phyloP scores from a whole-genome alignment of 2,888 invertebrate genomes.

The Halocaridina rubra region DNA sequence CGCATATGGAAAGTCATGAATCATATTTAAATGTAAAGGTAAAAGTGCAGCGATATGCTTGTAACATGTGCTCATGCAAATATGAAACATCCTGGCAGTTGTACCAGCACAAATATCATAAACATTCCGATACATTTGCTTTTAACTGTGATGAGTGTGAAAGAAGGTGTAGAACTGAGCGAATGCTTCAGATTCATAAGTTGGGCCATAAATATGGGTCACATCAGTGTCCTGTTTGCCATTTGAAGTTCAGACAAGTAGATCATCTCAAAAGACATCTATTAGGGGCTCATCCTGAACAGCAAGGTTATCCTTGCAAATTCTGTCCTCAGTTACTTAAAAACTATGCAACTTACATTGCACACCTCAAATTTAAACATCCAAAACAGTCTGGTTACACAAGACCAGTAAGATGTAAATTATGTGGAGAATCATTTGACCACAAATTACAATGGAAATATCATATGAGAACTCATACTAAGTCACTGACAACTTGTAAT shows the following conservation, averaged over 20 bases:
- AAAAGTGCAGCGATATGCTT: conserved; percentile 4
- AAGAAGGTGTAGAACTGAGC: conserved; percentile 33
- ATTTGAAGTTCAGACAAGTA: conserved; percentile 45
- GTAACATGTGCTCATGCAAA: conserved; percentile 34
- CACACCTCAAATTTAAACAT: conserved; percentile 48
- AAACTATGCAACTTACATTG: conserved; percentile 48
- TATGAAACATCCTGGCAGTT: conserved; percentile 28
- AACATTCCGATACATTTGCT: conserved; percentile 24
- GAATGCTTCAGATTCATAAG: conserved; percentile 25
- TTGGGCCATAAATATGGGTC: conserved; percentile 46
- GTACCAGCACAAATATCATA: conserved; percentile 32
- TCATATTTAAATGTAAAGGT: not conserved
- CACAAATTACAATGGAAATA: conserved; percentile 51
- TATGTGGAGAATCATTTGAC: conserved; percentile 44
- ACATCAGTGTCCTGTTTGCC: conserved; percentile 50
- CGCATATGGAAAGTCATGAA: conserved; percentile 28
- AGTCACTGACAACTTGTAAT: conserved; percentile 19
- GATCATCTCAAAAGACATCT: conserved; percentile 47
- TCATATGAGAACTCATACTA: conserved; percentile 47
- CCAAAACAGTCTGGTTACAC: conserved; percentile 47
- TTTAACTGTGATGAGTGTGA: conserved; percentile 51
- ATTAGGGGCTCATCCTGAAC: conserved; percentile 35
- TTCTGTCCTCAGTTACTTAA: conserved; percentile 36
- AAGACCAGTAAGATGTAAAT: conserved; percentile 31
- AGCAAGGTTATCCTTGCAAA: conserved; percentile 41